phyloP scores from a whole-genome alignment of 1,140 invertebrate genomes.

The Ips nitidus region DNA sequence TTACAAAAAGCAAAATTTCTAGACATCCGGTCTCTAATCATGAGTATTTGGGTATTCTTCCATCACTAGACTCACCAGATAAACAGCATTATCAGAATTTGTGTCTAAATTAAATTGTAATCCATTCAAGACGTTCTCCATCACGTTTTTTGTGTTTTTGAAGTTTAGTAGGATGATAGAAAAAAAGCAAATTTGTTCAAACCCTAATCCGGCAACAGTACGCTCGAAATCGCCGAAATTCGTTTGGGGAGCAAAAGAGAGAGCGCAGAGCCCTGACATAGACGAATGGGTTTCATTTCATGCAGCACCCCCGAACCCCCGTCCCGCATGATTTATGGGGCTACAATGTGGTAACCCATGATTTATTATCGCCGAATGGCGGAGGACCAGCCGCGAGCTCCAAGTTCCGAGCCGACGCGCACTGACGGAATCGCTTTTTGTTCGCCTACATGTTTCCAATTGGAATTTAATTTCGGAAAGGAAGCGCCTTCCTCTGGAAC shows the following conservation, averaged over 20 bases:
- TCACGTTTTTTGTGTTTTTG: no score
- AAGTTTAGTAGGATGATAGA: no score
- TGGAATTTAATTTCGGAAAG: constrained; percentile 18
- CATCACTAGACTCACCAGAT: no score
- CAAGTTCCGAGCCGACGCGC: constrained; percentile 26
- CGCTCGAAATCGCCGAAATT: constrained; percentile 31
- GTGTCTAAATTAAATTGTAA: no score
- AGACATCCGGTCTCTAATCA: no score
- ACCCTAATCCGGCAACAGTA: no score
- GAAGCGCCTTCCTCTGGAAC: no score
- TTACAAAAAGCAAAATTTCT: no score
- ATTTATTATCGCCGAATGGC: constrained; percentile 59
- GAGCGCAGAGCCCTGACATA: constrained; percentile 50
- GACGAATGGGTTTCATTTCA: constrained; percentile 57
- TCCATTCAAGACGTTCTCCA: no score
- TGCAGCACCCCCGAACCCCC: constrained; percentile 45
- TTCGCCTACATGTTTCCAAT: constrained; percentile 24
- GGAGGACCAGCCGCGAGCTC: constrained; percentile 40
- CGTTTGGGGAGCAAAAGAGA: constrained; percentile 44
- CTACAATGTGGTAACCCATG: constrained; percentile 70
- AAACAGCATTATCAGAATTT: no score
- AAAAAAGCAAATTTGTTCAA: no score
- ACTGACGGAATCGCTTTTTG: constrained; percentile 25
- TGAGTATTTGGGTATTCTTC: no score
- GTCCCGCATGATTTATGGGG: constrained; percentile 64